Evolutionary conservation across 2,113 vertebrate genomes (phyloP).

Genomic region (Notiomystis cincta): DNA sequence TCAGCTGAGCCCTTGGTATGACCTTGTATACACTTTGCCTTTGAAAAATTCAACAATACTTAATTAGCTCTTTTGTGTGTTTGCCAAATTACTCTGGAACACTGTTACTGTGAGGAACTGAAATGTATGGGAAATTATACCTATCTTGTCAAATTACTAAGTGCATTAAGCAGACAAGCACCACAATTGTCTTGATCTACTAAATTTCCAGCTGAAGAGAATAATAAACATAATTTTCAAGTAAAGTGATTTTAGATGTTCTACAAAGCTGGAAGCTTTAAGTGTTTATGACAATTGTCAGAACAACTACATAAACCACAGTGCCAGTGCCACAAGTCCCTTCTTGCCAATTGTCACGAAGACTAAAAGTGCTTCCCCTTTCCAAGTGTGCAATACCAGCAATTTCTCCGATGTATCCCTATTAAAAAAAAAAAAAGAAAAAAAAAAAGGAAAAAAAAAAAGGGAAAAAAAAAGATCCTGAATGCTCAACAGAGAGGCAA

Average conservation of each 20-base stretch:
- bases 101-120: neutral
- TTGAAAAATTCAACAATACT: slow-evolving; percentile 19
- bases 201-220: slow-evolving; percentile 37
- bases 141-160: slow-evolving; percentile 23
- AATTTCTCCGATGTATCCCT: neutral
- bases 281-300: neutral
- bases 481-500: neutral
- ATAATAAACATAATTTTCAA: slow-evolving; percentile 39
- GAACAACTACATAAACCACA: neutral
- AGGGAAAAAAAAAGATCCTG: neutral
- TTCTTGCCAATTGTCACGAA: neutral
- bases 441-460: neutral
- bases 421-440: neutral
- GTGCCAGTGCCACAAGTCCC: neutral
- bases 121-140: slow-evolving; percentile 14
- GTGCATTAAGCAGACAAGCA: slow-evolving; percentile 9
- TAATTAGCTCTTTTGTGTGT: slow-evolving; percentile 45
- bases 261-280: neutral
- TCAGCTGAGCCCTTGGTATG: slow-evolving; percentile 22
- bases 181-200: slow-evolving; percentile 2
- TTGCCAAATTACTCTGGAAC: slow-evolving; percentile 23
- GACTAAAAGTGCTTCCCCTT: neutral
- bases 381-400: neutral
- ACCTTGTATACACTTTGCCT: slow-evolving; percentile 35
- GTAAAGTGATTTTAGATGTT: slow-evolving; percentile 22